Evolutionary conservation across 2,797 vertebrate genomes (phyloP).

Genomic region (Lateolabrax maculatus): DNA sequence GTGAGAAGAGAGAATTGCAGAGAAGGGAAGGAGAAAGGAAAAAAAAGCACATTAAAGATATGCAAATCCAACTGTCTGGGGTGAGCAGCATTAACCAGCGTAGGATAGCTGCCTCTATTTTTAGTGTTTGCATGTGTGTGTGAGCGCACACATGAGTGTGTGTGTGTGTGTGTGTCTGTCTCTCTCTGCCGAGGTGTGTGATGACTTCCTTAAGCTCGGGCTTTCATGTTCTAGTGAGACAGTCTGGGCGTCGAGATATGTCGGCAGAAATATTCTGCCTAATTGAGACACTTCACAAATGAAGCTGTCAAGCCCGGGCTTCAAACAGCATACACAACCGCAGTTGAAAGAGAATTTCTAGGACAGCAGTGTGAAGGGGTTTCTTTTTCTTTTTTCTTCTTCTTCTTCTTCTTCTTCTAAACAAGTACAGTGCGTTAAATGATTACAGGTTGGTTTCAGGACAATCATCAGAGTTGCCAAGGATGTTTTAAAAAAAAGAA

Average conservation of each 20-base stretch:
- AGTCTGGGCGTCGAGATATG: constrained; percentile 80
- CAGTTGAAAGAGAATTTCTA: constrained; percentile 78
- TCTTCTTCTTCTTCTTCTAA: constrained; percentile 10
- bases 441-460: constrained; percentile 65
- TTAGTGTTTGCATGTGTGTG: constrained; percentile 69
- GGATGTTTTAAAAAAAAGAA: constrained; percentile 38
- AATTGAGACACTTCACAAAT: constrained; percentile 86
- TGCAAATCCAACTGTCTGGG: constrained; percentile 85
- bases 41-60: constrained; percentile 82
- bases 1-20: constrained; percentile 9
- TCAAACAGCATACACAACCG: constrained; percentile 78
- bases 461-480: constrained; percentile 54
- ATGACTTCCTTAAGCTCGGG: constrained; percentile 86
- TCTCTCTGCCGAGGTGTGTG: constrained; percentile 80
- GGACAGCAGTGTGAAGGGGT: constrained; percentile 66
- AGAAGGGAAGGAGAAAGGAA: constrained; percentile 31
- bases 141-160: constrained; percentile 7
- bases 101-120: constrained; percentile 81
- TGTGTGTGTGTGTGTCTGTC: constrained; percentile 48
- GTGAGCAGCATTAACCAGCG: constrained; percentile 81
- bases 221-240: constrained; percentile 84
- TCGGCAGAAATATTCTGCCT: constrained; percentile 83
- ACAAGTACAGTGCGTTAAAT: constrained; percentile 57
- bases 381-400: too few species aligned
- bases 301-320: constrained; percentile 76